Base-by-base conservation (phyloP, 2,797 vertebrate genomes). In the Syndactyla subalaris region DNA sequence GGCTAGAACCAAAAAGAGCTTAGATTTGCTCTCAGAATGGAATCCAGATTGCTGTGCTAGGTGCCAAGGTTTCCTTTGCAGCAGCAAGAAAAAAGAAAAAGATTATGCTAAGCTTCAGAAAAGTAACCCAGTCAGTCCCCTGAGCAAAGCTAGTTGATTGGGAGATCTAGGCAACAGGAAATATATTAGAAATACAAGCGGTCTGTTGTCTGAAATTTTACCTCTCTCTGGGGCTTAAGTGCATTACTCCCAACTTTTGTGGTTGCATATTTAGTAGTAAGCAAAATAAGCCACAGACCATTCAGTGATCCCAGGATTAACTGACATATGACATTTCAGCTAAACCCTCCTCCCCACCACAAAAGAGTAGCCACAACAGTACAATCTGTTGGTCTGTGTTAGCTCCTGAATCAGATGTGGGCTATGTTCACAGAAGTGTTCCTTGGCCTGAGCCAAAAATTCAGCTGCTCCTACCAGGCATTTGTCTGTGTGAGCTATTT, bases 231-330 rank as follows among this genome's bases (percentile, higher is more conserved):
- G 96, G 95, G 92, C 59, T 95, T 95, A 95, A 95, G 36, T 86
- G 88, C 39, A 78, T 93, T 93, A 93, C 89, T 95, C 80, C 70
- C 58, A 95, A 86, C 51, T 92, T 92, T 73, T 95, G 95, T 93
- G 96, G 94, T 22, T 93, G 74, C 85, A 95, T 88, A 90, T 86
- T 94, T 93, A 95, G 55, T n/a, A 96, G 93, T 84, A 95, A 95
- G 94, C 89, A 96, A 96, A 95, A 95, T 86, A 97, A 94, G 66
- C 92, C 94, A 95, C 89, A 93, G 95, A 93, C 83, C 73, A 19
- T 81, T 62, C 34, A 24, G 55, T 86, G 88, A 95, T 95, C 85
- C 83, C 55, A 73, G 84, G 86, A 88, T 95, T 93, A 97, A 79
- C 66, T 81, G 58, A 23, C 55, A 66, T 92, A 73, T 84, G 92